Base-by-base conservation (phyloP, 2,113 vertebrate genomes). In the Vanacampus margaritifer region DNA sequence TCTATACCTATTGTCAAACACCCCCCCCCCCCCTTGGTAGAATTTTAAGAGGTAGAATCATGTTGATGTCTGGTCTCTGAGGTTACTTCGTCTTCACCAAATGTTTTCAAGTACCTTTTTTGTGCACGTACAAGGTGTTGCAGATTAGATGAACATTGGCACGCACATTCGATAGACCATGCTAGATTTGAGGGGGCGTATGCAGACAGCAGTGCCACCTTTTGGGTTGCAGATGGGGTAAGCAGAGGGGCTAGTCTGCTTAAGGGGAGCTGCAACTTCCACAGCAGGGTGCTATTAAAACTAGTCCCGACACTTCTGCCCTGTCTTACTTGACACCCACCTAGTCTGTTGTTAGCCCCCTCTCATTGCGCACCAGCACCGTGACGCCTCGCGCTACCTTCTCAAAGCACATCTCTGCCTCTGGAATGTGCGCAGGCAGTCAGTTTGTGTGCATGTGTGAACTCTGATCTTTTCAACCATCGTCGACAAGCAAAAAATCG, bases 251-350 rank as follows among this genome's bases (percentile, higher is more conserved):
- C 85, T 89, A 84, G 90, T 93, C 90, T 93, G 92, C 91, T 92
- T 91, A 89, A 89, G 90, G 88, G 91, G 90, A 90, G 91, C 88
- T 70, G 83, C 87, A 92, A 90, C 90, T 93, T 90, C 91, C 91
- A 91, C 88, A 92, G 92, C 92, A 93, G 90, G 92, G 92, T 93
- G 92, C 92, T 93, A 93, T 82, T 89, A 80, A 84, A 91, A 86
- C 90, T 89, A 86, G 83, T 76, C 84, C 81, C 2, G 39, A 79
- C 78, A 81, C 84, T 74, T 65, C 43, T 62, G 72, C 26, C 68
- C 74, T 48, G 17, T 68, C 73, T 68, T 2, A 48, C 24, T 36
- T 43, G n/a, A 28, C 62, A 26, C 26, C 70, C n/a, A 11, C 19
- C 21, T 51, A 3, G 48, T 61, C 43, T 45, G 70, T 23, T 67